A percentile compares a stretch with the other conserved stretches of the same genome.
Evolutionary conservation across 2,797 vertebrate species (phyloP).

Genomic region (Pseudochirops corinnae): DNA sequence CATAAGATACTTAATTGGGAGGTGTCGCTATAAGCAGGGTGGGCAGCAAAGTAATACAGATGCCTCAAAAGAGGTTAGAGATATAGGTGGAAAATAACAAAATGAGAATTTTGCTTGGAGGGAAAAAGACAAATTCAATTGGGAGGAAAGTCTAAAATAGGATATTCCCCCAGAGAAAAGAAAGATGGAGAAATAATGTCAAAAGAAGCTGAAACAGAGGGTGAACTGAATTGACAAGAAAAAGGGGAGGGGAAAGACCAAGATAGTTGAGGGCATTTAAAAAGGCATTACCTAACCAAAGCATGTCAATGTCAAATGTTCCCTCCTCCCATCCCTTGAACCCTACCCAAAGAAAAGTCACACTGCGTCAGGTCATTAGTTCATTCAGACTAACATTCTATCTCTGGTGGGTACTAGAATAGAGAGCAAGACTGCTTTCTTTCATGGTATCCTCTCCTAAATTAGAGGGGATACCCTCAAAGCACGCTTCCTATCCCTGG

Average conservation of each 20-base stretch:
- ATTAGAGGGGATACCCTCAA: neutral
- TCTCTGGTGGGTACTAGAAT: neutral
- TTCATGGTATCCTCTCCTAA: neutral
- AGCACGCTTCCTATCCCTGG: neutral
- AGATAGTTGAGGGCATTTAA: neutral
- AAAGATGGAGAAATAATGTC: slow-evolving; percentile 49
- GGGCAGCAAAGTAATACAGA: slow-evolving; percentile 16
- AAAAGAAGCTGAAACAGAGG: slow-evolving; percentile 28
- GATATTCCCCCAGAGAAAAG: slow-evolving; percentile 59
- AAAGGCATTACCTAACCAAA: neutral
- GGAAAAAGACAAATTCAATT: slow-evolving; percentile 73
- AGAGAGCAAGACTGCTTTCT: neutral
- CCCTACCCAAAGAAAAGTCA: neutral
- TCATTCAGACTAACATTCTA: neutral
- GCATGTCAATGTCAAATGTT: fast-evolving
- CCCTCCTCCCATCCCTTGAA: fast-evolving
- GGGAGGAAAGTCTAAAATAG: slow-evolving; percentile 67
- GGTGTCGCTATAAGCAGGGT: neutral
- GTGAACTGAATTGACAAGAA: neutral
- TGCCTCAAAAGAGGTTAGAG: slow-evolving; percentile 45
- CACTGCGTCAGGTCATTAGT: neutral
- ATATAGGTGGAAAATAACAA: slow-evolving; percentile 64
- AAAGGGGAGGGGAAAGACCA: neutral
- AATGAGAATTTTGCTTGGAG: slow-evolving; percentile 66
- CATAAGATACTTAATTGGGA: slow-evolving; percentile 54